Base-by-base conservation (phyloP, 2,888 invertebrate species). In the Caradrina clavipalpis region DNA sequence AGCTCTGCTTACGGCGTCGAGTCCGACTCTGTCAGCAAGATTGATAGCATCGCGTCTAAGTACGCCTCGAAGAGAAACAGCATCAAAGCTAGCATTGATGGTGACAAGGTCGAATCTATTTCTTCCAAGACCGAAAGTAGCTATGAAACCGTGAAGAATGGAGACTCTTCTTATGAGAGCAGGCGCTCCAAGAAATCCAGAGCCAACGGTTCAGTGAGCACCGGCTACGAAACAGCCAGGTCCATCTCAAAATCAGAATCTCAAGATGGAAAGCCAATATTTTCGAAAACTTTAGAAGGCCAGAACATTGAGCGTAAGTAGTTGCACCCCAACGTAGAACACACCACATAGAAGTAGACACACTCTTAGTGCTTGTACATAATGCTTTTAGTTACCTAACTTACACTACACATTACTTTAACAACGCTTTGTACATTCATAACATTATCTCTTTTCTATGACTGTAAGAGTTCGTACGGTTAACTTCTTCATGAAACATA, bases 221-320 rank as follows among this genome's bases (percentile, higher is more conserved):
- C 90, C 50, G 90, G 91, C 49, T 89, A 84, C 47, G 86, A 90
- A 73, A 86, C 93, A 0, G 78, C 81, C 2, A 90, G 81, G 64
- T 84, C 92, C 1, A 77, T 91, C 53, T 88, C 88, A 1, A 93
- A 90, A 72, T 91, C 94, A 0, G 92, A 88, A 42, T 93, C 94
- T 6, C 85, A 91, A 35, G 96, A 97, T 69, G 97, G 97, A 73
- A 97, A 96, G 83, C 98, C 98, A 1, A 93, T 97, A 65, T 98
- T 98, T 88, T 95, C 96, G 35, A 97, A 97, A 92, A 97, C 98
- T 56, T 96, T 98, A 71, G 97, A 97, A 90, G 98, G 98, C 86
- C 97, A 97, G 81, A 97, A 97, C 88, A 97, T 98, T 81, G 98
- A 98, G 97, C 97, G 98, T 98, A 96, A 98, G 98, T 97, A 88